Evolutionary conservation across 2,888 invertebrate genomes (phyloP), one percentile per base, ranked within the genome.

Genomic region (Apodemia hepburni): DNA sequence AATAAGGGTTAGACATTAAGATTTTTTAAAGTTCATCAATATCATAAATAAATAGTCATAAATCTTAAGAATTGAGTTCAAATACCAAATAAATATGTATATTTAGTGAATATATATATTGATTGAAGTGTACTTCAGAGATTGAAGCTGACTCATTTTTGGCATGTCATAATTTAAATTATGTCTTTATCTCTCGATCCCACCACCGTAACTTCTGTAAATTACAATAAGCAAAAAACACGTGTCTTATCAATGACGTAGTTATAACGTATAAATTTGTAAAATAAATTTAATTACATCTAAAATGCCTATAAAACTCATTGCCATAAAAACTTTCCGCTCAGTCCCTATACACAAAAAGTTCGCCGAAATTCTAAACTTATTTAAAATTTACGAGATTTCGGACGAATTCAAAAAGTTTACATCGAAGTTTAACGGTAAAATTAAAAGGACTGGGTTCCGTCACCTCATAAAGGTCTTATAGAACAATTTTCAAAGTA

Each of bases 401-500:
- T 27, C 22, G 54, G 22, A 54, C 15, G 12, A 54, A 54, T 51
- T 61, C 18, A 5, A 22, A 27, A 60, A 61, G 51, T 63, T 61
- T 35, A 51, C 15, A 42, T 49, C 35, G 17, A 62, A 67, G 47
- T 64, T 63, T 62, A 61, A 64, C 49, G 64, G 63, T 67, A 61
- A 61, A 64, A 66, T 68, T 66, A 64, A 68, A 68, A 66, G 63
- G 62, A 51, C 65, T 65, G 45, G 65, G 42, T 18, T 35, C 42
- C 64, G 65, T 68, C 67, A 67, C 65, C 61, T 61, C 60, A 58
- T 63, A 61, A 63, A 59, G 58, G 58, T 38, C 68, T 66, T 65
- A 66, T 68, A 62, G 64, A 57, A 64, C n/a, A 67, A 67, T 67
- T 68, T 68, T 18, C 42, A 60, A 66, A 62, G 64, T 47, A 58